Base-by-base conservation (phyloP, 2,888 invertebrate genomes). In the Alviniconcha strummeri region DNA sequence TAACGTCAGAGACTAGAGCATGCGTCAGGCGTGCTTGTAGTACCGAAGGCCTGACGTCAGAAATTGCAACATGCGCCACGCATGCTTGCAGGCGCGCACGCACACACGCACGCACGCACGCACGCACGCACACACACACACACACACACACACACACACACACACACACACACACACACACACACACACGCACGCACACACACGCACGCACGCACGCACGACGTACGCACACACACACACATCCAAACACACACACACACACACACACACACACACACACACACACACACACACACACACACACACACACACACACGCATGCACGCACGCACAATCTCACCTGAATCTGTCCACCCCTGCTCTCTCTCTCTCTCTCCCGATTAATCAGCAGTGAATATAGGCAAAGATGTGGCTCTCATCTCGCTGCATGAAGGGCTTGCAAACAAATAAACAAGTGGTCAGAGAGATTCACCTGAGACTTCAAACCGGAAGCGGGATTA, bases 121-220 rank as follows among this genome's bases (percentile, higher is more conserved):
- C 52, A 54, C 74, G 36, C 52, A 54, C 74, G 52, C 52, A 74
- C 74, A 74, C 52, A 52, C 75, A 17, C 56, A 56, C 75, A 56
- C 56, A 56, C 55, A 56, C 56, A 76, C 75, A 56, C 75, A 56
- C 75, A 17, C 75, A 56, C 56, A 56, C 75, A 56, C 75, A 56
- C 75, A 56, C 75, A 75, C 75, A 75, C 75, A 75, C 56, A 76
- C 75, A 54, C 75, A 76, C 75, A 56, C 75, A 56, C 75, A 56
- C 75, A 56, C 75, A 75, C 75, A 75, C 75, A 75, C 56, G 56
- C 75, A 54, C 75, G 56, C 75, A 17, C 75, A 75, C 75, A 17
- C 55, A 75, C 75, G 8, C 75, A 75, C 56, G 8, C 75, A 75
- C 75, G 8, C 75, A 75, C 75, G 8, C 75, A 75, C 75, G n/a